Percentiles rank a stretch among this genome's conserved stretches.
These are phyloP conservation scores for Pentalonia nigronervosa DNA, from an alignment of 1,140 invertebrate species.

Conservation along the genomic window DNA sequence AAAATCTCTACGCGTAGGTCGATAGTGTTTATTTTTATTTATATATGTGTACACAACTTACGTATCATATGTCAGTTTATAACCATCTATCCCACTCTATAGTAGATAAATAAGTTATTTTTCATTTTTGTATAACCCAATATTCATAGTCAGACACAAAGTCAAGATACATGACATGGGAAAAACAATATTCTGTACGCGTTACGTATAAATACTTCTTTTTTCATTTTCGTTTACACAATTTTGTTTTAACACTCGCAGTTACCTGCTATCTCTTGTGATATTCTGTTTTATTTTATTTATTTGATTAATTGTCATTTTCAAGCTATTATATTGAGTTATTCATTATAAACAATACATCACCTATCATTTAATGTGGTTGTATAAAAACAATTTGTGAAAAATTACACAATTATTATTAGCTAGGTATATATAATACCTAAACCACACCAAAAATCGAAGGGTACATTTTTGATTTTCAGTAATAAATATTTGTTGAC, in stretches of 20 bases:
- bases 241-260: neutral
- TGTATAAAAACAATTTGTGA: neutral
- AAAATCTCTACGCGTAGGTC: neutral
- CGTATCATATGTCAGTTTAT: neutral
- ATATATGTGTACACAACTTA: neutral
- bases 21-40: neutral
- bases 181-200: neutral
- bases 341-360: neutral
- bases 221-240: neutral
- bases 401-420: neutral
- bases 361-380: neutral
- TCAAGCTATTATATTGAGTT: neutral
- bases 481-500: neutral
- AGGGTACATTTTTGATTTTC: neutral
- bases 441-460: neutral
- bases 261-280: neutral
- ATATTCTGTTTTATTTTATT: neutral
- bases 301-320: neutral
- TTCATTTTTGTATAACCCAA: slow-evolving; percentile 2
- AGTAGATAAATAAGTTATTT: slow-evolving; percentile 28
- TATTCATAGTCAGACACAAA: neutral
- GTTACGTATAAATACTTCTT: neutral
- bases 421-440: neutral
- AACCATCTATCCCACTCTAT: neutral
- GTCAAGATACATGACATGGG: neutral